phyloP scores from a whole-genome alignment of 1,140 invertebrate species.

The Drosophila littoralis region DNA sequence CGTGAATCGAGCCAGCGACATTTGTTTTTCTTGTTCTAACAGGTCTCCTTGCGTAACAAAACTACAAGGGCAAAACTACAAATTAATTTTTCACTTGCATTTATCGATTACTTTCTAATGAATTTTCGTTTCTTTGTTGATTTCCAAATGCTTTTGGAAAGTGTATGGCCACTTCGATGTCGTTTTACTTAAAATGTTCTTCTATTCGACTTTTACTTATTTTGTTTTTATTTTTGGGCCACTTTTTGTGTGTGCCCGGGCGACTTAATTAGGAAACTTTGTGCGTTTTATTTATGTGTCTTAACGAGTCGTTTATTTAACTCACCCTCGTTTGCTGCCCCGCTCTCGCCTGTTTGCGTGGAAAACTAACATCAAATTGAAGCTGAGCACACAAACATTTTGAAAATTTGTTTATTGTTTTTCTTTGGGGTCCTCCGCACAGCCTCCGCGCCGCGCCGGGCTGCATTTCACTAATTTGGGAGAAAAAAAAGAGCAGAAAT shows the following conservation, averaged over 20 bases:
- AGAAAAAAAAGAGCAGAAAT: constrained; percentile 24
- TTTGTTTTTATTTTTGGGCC: constrained; percentile 55
- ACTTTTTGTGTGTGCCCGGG: constrained; percentile 40
- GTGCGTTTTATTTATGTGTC: constrained; percentile 79
- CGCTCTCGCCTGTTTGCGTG: background rate
- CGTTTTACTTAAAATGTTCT: constrained; percentile 5
- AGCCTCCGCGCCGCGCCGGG: background rate
- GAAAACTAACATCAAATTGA: constrained; percentile 54
- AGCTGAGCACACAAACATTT: constrained; percentile 63
- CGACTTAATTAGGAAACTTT: constrained; percentile 80
- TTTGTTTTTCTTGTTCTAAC: no score
- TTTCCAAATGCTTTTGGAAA: background rate
- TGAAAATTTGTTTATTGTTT: constrained; percentile 78
- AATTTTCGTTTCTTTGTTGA: background rate
- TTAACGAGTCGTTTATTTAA: constrained; percentile 80
- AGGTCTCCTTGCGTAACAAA: no score
- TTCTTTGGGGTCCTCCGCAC: constrained; percentile 57
- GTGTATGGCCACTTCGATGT: constrained; percentile 1
- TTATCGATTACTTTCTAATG: background rate
- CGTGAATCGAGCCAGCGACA: no score
- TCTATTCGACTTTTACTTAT: constrained; percentile 32
- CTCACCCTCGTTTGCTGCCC: constrained; percentile 45
- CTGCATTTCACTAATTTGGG: constrained; percentile 49
- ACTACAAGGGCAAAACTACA: no score
- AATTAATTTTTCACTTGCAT: no score